A percentile compares a stretch with the other conserved stretches of the same genome.
Conservation (phyloP, 2,113 vertebrate species). For the Brachionichthys hirsutus region DNA sequence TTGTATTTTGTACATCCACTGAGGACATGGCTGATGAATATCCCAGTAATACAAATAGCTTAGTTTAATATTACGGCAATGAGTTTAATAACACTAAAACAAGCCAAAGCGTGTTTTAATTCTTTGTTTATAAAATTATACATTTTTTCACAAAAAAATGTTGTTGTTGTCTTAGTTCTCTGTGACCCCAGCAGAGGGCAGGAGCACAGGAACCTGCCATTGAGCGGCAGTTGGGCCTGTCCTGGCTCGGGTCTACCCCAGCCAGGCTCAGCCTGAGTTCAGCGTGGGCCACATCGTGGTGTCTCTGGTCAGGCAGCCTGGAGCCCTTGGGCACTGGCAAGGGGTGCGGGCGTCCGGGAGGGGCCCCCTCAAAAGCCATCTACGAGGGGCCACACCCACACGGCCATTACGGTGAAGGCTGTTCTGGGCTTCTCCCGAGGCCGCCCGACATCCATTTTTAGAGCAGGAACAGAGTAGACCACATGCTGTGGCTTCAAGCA, state of each 20-base stretch:
- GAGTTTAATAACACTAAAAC: too few relatives aligned
- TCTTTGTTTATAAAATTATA: too few relatives aligned
- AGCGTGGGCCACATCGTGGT: slow-evolving; percentile 81
- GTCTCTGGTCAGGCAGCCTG: slow-evolving; percentile 86
- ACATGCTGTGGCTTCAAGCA: slow-evolving; percentile 77
- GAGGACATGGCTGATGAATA: too few relatives aligned
- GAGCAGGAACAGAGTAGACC: slow-evolving; percentile 77
- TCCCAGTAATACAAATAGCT: too few relatives aligned
- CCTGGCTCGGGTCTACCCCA: slow-evolving; percentile 62
- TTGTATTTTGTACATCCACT: too few relatives aligned
- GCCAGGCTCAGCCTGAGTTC: slow-evolving; percentile 70
- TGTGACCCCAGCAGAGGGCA: slow-evolving; percentile 72
- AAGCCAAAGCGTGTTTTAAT: too few relatives aligned
- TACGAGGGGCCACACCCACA: slow-evolving; percentile 83
- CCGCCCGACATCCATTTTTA: slow-evolving; percentile 81
- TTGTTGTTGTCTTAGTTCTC: slow-evolving; percentile 29
- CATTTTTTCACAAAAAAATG: too few relatives aligned
- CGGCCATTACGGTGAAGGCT: slow-evolving; percentile 78
- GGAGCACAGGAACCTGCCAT: slow-evolving; percentile 57
- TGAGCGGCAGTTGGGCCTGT: slow-evolving; percentile 31
- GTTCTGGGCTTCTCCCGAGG: slow-evolving; percentile 76
- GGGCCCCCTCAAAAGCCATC: slow-evolving; percentile 85
- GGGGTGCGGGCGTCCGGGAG: slow-evolving; percentile 79
- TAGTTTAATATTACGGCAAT: too few relatives aligned
- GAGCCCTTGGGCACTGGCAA: slow-evolving; percentile 87